A percentile compares a stretch with the other conserved stretches of the same genome.
phyloP scores from a whole-genome alignment of 2,888 invertebrate species.

The Noctua pronuba region DNA sequence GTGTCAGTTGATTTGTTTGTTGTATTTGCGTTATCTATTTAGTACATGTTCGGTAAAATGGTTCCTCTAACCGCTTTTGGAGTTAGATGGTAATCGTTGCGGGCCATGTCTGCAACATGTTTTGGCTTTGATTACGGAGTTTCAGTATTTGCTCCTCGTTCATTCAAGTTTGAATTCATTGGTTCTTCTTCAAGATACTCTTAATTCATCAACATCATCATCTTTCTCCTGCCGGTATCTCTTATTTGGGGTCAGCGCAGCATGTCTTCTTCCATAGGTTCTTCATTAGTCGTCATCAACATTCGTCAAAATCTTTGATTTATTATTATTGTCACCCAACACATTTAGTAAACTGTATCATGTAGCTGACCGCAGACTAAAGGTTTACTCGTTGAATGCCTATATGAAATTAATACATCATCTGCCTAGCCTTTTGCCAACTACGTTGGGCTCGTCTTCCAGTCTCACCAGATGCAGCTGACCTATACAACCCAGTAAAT shows the following conservation, averaged over 20 bases:
- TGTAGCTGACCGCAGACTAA: neutral
- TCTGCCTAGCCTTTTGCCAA: neutral
- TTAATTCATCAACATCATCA: neutral
- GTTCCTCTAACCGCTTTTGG: neutral
- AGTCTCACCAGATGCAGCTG: neutral
- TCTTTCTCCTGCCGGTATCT: neutral
- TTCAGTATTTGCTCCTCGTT: neutral
- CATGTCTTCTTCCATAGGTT: neutral
- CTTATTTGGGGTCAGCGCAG: neutral
- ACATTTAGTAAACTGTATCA: neutral
- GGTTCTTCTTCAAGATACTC: neutral
- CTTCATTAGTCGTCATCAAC: neutral
- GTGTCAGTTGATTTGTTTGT: slow-evolving; percentile 62
- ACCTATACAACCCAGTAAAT: too few species aligned
- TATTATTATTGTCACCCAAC: neutral
- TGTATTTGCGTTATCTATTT: slow-evolving; percentile 38
- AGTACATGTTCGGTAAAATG: slow-evolving; percentile 20
- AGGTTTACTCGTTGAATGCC: neutral
- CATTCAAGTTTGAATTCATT: neutral
- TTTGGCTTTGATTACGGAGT: neutral
- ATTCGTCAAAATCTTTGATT: neutral
- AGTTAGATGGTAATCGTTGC: slow-evolving; percentile 18
- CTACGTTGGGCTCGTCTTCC: neutral
- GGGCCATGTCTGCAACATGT: neutral
- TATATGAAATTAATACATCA: neutral